Conservation (phyloP, 2,113 vertebrate genomes). For the rat (Rattus norvegicus) region GRCr8 NC_086034.1:91097001-91097500, state of each 20-base stretch:
- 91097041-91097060: background rate
- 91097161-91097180: background rate
- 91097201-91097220: background rate
- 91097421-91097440: background rate
- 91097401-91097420: background rate
- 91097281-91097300: background rate
- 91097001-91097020: background rate
- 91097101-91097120: background rate
- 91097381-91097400: background rate
- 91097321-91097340: background rate
- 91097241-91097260: background rate
- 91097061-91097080: background rate
- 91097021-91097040: background rate
- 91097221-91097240: background rate
- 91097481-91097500: background rate
- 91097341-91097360: background rate
- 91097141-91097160: background rate
- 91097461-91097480: background rate
- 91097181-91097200: background rate
- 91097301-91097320: background rate
- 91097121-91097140: background rate
- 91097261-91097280: background rate
- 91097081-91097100: background rate
- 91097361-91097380: rapidly evolving
- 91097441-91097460: background rate